Base-by-base conservation (phyloP, 2,797 vertebrate genomes). In the Cyclura pinguis region DNA sequence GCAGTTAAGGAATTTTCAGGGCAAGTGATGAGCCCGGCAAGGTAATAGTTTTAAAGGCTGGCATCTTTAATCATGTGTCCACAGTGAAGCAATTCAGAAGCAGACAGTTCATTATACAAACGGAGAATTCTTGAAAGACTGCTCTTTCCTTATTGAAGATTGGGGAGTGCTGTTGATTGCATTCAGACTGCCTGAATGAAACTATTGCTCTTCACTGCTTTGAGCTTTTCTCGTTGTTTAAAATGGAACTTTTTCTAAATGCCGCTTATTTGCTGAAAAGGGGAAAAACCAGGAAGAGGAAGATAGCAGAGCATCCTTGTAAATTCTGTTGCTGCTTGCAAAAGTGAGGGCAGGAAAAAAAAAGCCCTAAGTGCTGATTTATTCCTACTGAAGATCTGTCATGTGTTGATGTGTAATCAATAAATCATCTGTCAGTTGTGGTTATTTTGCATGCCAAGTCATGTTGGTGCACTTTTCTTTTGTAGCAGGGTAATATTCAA, bases 51-150 rank as follows among this genome's bases (percentile, higher is more conserved):
- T 86, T 82, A 67, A 74, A 85, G 38, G 82, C 86, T 92, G 88
- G 84, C 87, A 86, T 74, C 42, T 67, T 93, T 94, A 92, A 92
- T 94, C 85, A 88, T 89, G 47, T 90, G 89, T 92, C 86, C 42
- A 62, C 77, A 85, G 91, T 92, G 87, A 84, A 88, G 91, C 85
- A 57, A 88, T 29, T 27, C 55, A 32, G 74, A 83, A 76, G 76
- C 59, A 84, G 77, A 90, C 88, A 86, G 64, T 93, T 91, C 77
- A 69, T 94, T 93, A 84, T 20, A 47, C 85, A 91, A 81, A 84
- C 10, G 74, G 77, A 83, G 38, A 83, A 89, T 80, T 85, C 85
- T 80, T 78, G 89, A 91, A 88, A 82, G 47, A 82, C 59, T 57
- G 73, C 80, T 85, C 27, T 69, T 88, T 86, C 29, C 57, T 52